Percentiles rank a stretch among this genome's conserved stretches.
phyloP scores from a whole-genome alignment of 2,888 invertebrate genomes.

The Metacarcinus magister region DNA sequence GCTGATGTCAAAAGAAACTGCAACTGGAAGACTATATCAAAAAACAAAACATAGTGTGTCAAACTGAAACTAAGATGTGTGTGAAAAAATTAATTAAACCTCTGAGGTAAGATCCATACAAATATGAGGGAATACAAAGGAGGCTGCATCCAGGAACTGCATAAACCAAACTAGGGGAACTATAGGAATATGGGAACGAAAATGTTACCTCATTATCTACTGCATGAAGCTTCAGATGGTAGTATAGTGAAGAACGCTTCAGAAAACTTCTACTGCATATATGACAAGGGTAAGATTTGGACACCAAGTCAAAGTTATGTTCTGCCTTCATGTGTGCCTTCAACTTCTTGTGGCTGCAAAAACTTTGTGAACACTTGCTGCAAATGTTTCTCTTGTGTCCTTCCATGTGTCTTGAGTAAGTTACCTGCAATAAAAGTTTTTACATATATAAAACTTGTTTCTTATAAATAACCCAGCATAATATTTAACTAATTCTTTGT shows the following conservation, averaged over 20 bases:
- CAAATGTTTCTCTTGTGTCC: slow-evolving; percentile 83
- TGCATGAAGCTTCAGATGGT: slow-evolving; percentile 84
- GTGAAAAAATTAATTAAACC: too few relatives aligned
- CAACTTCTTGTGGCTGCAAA: slow-evolving; percentile 83
- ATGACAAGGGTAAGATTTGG: slow-evolving; percentile 83
- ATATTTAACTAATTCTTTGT: not conserved
- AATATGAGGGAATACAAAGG: too few relatives aligned
- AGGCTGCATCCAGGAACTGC: too few relatives aligned
- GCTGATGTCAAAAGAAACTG: not conserved
- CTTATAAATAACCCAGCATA: not conserved
- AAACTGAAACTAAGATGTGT: too few relatives aligned
- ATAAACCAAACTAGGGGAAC: too few relatives aligned
- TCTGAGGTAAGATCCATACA: too few relatives aligned
- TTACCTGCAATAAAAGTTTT: slow-evolving; percentile 57
- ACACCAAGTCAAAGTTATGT: slow-evolving; percentile 83
- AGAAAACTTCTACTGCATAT: slow-evolving; percentile 83
- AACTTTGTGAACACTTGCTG: slow-evolving; percentile 83
- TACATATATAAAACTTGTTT: not conserved
- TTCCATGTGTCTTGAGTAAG: slow-evolving; percentile 83
- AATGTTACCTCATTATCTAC: slow-evolving; percentile 78
- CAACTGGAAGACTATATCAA: not conserved
- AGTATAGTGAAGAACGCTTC: slow-evolving; percentile 83
- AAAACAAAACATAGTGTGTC: not conserved
- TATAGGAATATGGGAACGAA: not conserved
- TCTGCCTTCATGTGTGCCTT: slow-evolving; percentile 83